Evolutionary conservation across 1,140 invertebrate species (phyloP).

Genomic region (Chironomus tepperi): DNA sequence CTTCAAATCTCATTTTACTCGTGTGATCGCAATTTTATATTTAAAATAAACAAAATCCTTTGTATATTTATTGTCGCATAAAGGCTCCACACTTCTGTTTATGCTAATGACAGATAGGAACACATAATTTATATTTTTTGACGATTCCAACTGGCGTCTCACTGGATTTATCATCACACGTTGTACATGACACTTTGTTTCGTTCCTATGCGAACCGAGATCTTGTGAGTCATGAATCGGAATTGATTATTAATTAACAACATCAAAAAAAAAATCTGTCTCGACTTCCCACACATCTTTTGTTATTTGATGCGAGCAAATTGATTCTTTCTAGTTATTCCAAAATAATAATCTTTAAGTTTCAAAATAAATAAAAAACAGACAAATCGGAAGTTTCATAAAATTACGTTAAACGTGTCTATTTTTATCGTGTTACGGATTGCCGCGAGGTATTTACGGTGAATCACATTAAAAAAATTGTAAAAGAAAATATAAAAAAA

Average conservation of each 20-base stretch:
- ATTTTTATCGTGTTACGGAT: background rate
- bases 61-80: too few relatives aligned
- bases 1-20: too few relatives aligned
- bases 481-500: background rate
- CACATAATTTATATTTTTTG: too few relatives aligned
- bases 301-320: background rate
- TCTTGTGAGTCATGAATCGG: background rate
- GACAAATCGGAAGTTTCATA: background rate
- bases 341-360: background rate
- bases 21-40: too few relatives aligned
- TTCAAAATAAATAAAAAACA: too few relatives aligned
- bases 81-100: too few relatives aligned
- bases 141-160: too few relatives aligned
- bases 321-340: background rate
- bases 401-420: background rate
- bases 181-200: background rate
- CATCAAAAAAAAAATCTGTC: background rate
- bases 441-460: background rate
- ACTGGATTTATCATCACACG: too few relatives aligned
- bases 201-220: background rate
- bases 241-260: background rate
- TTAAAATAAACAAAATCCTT: too few relatives aligned
- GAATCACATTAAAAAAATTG: background rate
- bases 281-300: background rate
- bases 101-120: too few relatives aligned